Evolutionary conservation across 2,113 vertebrate genomes (phyloP), one percentile per base, ranked within the genome.

Genomic region (Holacanthus passer): DNA sequence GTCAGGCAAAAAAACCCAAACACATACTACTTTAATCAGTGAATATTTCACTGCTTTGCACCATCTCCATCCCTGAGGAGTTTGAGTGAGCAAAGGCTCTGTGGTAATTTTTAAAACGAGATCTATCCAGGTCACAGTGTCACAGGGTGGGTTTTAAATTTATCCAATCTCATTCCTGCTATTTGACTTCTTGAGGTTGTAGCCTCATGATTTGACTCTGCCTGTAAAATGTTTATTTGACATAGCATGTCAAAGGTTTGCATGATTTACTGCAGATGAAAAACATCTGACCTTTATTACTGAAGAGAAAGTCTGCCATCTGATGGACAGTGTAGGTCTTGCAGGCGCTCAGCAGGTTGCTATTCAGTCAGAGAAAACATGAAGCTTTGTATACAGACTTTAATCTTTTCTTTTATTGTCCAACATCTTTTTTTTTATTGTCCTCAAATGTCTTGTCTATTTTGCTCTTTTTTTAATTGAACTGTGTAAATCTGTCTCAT

Each of bases 291-390:
- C 1, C 10, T 1, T 50, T 27, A 16, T 64, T 43, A 17, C 19
- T 76, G 69, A 73, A 85, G 86, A 69, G 78, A 70, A 81, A 89
- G 65, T 2, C 77, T 90, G 91, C 84, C 91, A 87, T 65, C 92
- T 89, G n/a, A 45, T 85, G 92, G 92, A 63, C 62, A 43, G 16
- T n/a, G 27, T 19, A 16, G 41, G 68, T 60, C 17, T 7, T 75
- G 60, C 80, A 88, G 62, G 16, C 5, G 3, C 5, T 73, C n/a
- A 35, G 29, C 16, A 24, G n/a, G 53, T 16, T 24, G 17, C 7
- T 12, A 52, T 66, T 45, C 41, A 32, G 4, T 32, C n/a, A 24
- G 60, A 63, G 32, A 58, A 39, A 56, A 41, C 16, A 50, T 31
- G 11, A 7, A 19, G 37, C 3, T 37, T 56, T 39, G 3, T 63